Evolutionary conservation across 1,140 invertebrate species (phyloP).

Genomic region (Drosophila biarmipes): DNA sequence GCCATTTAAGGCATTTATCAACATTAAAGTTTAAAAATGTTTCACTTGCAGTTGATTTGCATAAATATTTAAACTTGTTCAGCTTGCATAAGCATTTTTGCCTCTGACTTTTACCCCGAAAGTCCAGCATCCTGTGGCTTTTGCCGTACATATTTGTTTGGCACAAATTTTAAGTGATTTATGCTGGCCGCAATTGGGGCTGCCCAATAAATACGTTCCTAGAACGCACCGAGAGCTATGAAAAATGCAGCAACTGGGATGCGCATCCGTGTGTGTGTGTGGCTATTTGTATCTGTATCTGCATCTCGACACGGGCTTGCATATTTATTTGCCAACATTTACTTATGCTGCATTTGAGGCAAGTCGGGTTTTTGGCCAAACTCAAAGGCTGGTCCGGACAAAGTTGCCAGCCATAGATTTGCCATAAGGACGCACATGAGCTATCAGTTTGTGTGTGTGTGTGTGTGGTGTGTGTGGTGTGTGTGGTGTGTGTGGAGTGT

Average conservation of each 20-base stretch:
- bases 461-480: constrained; percentile 17
- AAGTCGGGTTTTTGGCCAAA: constrained; percentile 64
- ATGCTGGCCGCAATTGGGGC: constrained; percentile 75
- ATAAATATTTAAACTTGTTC: constrained; percentile 55
- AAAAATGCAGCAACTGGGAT: constrained; percentile 51
- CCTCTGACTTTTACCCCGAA: constrained; percentile 61
- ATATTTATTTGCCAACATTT: constrained; percentile 78
- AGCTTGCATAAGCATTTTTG: constrained; percentile 26
- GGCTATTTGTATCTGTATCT: constrained; percentile 9
- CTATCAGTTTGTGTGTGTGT: constrained; percentile 25
- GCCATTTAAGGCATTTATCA: constrained; percentile 32
- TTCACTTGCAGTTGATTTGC: constrained; percentile 62
- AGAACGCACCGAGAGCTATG: constrained; percentile 51
- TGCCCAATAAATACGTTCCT: constrained; percentile 29
- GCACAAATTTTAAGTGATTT: constrained; percentile 83
- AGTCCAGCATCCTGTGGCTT: constrained; percentile 70
- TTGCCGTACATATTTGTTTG: constrained; percentile 64
- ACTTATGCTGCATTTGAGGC: constrained; percentile 76
- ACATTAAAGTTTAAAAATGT: constrained; percentile 47
- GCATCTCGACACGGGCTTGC: constrained; percentile 41
- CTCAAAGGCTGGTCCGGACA: constrained; percentile 60
- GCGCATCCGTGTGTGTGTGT: constrained; percentile 4
- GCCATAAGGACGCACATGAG: constrained; percentile 52
- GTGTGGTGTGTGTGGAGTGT: constrained; percentile 10
- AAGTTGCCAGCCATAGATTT: constrained; percentile 61